Conservation (phyloP, 1,140 invertebrate species). For the Helicorthomorpha holstii region DNA sequence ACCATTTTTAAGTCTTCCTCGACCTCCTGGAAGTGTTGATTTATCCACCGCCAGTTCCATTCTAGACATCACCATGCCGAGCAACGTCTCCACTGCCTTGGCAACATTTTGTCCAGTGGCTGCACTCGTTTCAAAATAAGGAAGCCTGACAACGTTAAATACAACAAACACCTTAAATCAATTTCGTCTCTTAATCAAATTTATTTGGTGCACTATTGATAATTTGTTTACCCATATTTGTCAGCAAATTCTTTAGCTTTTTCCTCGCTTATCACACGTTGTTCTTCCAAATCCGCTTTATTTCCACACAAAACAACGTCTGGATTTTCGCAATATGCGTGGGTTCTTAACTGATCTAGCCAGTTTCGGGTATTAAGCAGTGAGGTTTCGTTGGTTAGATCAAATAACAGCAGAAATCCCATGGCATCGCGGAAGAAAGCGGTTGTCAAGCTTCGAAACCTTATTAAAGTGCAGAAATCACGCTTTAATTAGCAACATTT, state of each 20-base stretch:
- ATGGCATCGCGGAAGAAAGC: constrained; percentile 97
- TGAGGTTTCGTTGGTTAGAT: constrained; percentile 87
- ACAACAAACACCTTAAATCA: constrained; percentile 10
- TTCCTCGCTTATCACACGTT: constrained; percentile 57
- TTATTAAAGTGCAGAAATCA: constrained; percentile 23
- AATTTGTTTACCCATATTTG: constrained; percentile 43
- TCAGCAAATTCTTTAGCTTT: constrained; percentile 63
- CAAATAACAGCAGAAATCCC: constrained; percentile 91
- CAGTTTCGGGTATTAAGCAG: constrained; percentile 91
- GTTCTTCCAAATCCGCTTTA: constrained; percentile 71
- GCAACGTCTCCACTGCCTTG: constrained; percentile 59
- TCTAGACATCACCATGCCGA: constrained; percentile 73
- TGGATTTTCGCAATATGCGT: constrained; percentile 87
- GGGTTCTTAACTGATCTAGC: constrained; percentile 82
- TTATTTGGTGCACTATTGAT: background rate
- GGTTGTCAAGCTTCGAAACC: constrained; percentile 87
- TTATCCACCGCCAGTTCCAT: constrained; percentile 47
- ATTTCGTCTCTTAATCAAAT: background rate
- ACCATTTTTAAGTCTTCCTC: background rate
- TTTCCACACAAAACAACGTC: constrained; percentile 92
- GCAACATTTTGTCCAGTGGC: constrained; percentile 79
- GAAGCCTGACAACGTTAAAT: constrained; percentile 34
- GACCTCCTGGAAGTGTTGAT: constrained; percentile 21
- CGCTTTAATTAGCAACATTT: background rate
- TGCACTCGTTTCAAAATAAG: constrained; percentile 84